Conservation (phyloP, 1,140 invertebrate species). For the Neotoxoptera formosana region DNA sequence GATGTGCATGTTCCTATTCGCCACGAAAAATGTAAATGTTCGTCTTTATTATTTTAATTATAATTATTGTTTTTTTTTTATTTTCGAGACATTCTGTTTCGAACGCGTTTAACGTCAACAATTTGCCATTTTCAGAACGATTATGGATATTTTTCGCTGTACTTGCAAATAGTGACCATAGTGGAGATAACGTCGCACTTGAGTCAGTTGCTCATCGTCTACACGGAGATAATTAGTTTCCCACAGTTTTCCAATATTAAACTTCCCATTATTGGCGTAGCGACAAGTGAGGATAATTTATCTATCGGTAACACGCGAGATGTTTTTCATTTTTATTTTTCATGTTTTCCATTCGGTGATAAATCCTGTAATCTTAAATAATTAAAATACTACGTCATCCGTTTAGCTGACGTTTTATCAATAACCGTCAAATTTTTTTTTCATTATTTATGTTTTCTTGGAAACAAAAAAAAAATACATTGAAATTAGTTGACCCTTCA, state of each 20-base stretch:
- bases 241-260: constrained; percentile 55
- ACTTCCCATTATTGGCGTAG: constrained; percentile 48
- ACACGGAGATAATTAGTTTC: constrained; percentile 56
- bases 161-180: constrained; percentile 51
- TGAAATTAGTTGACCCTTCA: background rate
- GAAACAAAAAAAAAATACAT: background rate
- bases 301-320: background rate
- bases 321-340: background rate
- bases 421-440: background rate
- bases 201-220: constrained; percentile 55
- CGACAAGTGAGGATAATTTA: constrained; percentile 52
- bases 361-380: background rate
- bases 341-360: background rate
- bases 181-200: constrained; percentile 52
- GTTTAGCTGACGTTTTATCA: background rate
- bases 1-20: constrained; percentile 71
- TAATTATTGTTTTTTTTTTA: background rate
- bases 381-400: background rate
- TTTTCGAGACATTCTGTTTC: background rate
- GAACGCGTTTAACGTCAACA: background rate
- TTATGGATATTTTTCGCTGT: constrained; percentile 41
- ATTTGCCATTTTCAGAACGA: constrained; percentile 43
- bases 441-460: background rate
- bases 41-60: background rate
- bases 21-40: constrained; percentile 27